These are phyloP conservation scores for Prosopocoilus inquinatus DNA, from an alignment of 2,888 invertebrate species.

Conservation along the genomic window DNA sequence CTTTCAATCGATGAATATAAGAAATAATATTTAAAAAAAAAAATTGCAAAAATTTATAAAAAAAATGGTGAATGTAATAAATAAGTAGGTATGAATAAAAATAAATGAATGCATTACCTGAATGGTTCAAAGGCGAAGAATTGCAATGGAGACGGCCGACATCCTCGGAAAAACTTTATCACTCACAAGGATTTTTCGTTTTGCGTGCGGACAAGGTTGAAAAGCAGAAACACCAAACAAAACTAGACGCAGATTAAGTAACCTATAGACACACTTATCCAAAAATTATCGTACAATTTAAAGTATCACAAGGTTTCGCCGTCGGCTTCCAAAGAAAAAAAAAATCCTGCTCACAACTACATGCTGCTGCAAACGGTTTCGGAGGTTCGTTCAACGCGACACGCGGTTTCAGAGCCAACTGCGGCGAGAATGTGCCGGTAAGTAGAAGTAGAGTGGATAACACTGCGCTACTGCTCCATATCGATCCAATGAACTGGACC, in stretches of 20 bases:
- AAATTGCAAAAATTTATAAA: too few species aligned
- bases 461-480: slow-evolving; percentile 22
- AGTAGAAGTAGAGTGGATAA: slow-evolving; percentile 10
- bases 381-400: slow-evolving; percentile 14
- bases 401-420: slow-evolving; percentile 20
- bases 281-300: slow-evolving; percentile 4
- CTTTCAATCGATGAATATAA: too few species aligned
- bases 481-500: slow-evolving; percentile 24
- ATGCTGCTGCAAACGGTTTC: slow-evolving; percentile 7
- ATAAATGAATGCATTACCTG: too few species aligned
- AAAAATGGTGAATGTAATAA: too few species aligned
- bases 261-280: slow-evolving; percentile 1
- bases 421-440: slow-evolving; percentile 12
- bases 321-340: background rate
- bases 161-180: too few species aligned
- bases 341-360: slow-evolving; percentile 6
- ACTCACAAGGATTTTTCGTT: too few species aligned
- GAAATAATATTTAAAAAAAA: too few species aligned
- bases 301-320: slow-evolving; percentile 9
- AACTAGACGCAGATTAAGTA: slow-evolving; percentile 1
- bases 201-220: too few species aligned
- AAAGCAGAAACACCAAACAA: background rate
- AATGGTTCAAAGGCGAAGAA: too few species aligned
- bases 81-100: too few species aligned
- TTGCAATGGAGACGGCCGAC: too few species aligned